These are phyloP conservation scores for Chromis chromis DNA, from an alignment of 2,797 vertebrate genomes.

Conservation along the genomic window DNA sequence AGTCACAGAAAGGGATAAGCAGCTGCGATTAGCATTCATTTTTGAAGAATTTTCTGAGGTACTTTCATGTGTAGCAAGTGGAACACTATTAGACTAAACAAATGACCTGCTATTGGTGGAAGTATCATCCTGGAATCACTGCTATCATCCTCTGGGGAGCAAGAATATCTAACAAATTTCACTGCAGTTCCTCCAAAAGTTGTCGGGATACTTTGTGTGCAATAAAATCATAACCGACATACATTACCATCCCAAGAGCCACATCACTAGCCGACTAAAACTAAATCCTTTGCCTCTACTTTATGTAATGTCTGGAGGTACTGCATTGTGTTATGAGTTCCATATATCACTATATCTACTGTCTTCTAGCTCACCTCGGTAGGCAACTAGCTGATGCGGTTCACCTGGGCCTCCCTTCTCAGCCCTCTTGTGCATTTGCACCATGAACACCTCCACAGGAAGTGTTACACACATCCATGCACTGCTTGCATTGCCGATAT, in stretches of 20 bases:
- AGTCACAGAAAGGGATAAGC: slow-evolving; percentile 7
- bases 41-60: not conserved
- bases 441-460: not conserved
- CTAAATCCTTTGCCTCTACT: not conserved
- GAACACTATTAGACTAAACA: not conserved
- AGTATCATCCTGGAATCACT: not conserved
- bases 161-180: slow-evolving; percentile 1
- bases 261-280: not conserved
- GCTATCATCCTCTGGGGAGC: not conserved
- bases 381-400: not conserved
- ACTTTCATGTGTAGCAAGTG: not conserved
- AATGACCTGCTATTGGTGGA: not conserved
- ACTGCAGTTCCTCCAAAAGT: not conserved
- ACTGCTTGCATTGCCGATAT: not conserved
- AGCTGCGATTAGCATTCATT: not conserved
- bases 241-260: not conserved
- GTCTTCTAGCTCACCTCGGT: not conserved
- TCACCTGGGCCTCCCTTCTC: not conserved
- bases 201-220: no score
- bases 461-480: not conserved
- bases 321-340: no score
- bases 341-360: no score
- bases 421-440: not conserved
- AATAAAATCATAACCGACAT: not conserved
- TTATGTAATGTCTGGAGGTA: not conserved